Evolutionary conservation across 2,113 vertebrate species (phyloP), one percentile per base, ranked within the genome.

Genomic region (Alexandromys fortis): DNA sequence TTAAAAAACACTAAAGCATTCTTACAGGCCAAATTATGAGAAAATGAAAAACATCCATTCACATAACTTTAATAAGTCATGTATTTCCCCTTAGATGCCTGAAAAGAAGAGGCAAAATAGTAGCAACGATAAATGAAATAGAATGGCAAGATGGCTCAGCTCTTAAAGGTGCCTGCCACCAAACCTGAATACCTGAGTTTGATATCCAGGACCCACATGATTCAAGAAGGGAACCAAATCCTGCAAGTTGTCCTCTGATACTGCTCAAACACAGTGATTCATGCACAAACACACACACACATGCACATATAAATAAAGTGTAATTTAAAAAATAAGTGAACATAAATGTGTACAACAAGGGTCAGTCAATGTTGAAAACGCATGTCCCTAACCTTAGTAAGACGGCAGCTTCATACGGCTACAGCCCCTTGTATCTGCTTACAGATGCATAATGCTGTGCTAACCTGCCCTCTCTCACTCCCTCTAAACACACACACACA

Each of bases 71-170:
- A 93, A 88, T 81, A 95, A 88, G 70, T 68, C 82, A 94, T 94
- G 47, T 94, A 75, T 96, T 96, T 95, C 58, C 93, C 85, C 83
- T 87, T 90, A 96, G 70, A 91, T 93, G 95, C n/a, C 24, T 94
- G 38, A 97, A 95, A 95, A 93, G 72, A 79, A 94, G 55, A 58
- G 49, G 26, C 11, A 38, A 35, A 81, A 58, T 49, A 52, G 52
- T n/a, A 68, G 3, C 35, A 81, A 65, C 10, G 26, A 58, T 35
- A 68, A 33, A 19, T 83, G 38, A 86, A 77, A 30, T 26, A 17
- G 26, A 45, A 38, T 19, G 7, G 61, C 17, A 16, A 65, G 58
- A 33, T 85, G 58, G 2, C 7, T 42, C n/a, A 83, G 58, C 26
- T 30, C 14, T 42, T 63, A 85, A 85, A 85, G 55, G 58, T 65